phyloP scores from a whole-genome alignment of 2,113 vertebrate species.

The Corapipo altera region DNA sequence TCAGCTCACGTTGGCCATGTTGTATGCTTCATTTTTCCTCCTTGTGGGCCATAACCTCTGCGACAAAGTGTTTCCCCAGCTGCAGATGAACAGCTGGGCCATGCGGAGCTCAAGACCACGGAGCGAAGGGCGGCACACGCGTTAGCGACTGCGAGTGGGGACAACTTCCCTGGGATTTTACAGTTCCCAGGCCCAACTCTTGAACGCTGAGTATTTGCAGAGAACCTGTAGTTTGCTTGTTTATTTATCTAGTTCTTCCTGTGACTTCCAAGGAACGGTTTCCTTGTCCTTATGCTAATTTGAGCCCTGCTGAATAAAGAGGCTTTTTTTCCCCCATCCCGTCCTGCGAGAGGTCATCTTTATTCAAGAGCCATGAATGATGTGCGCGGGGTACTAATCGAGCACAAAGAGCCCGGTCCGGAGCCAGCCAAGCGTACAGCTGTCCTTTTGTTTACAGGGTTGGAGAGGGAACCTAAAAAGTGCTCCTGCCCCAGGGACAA shows the following conservation, averaged over 20 bases:
- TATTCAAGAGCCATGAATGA: conserved; percentile 69
- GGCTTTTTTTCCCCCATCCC: background rate
- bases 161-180: background rate
- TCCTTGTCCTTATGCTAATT: conserved; percentile 51
- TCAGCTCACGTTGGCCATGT: background rate
- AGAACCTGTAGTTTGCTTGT: conserved; percentile 25
- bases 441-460: conserved; percentile 63
- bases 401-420: conserved; percentile 55
- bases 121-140: background rate
- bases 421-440: conserved; percentile 69
- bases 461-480: conserved; percentile 57
- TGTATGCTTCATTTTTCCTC: background rate
- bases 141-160: fast-evolving
- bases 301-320: conserved; percentile 47
- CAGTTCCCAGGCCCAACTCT: background rate
- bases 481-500: conserved; percentile 50
- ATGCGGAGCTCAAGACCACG: background rate
- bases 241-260: conserved; percentile 44
- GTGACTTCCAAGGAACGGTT: conserved; percentile 37
- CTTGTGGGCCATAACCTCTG: background rate
- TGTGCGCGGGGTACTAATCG: conserved; percentile 45
- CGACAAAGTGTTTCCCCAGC: background rate
- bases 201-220: background rate
- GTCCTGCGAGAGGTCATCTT: conserved; percentile 60
- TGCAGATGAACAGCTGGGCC: background rate